phyloP scores from a whole-genome alignment of 2,888 invertebrate genomes.

The Ectemnius lituratus region DNA sequence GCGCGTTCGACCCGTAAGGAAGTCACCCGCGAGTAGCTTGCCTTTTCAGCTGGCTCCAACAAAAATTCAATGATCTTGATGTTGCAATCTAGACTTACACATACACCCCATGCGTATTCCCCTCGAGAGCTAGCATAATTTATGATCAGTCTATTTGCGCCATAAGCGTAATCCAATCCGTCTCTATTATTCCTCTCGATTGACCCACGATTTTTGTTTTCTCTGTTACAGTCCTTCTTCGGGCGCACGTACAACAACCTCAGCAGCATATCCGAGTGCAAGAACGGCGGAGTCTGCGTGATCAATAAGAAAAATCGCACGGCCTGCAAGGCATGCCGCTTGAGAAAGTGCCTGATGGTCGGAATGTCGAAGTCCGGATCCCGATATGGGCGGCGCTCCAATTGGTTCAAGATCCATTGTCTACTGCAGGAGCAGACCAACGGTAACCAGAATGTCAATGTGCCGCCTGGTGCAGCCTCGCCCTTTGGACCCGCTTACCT shows the following conservation, averaged over 20 bases:
- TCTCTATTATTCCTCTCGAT: no score
- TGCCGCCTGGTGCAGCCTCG: conserved; percentile 49
- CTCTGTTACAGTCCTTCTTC: conserved; percentile 89
- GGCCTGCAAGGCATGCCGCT: conserved; percentile 93
- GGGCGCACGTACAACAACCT: conserved; percentile 95
- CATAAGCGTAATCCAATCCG: no score
- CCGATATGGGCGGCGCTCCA: conserved; percentile 91
- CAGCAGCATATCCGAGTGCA: conserved; percentile 93
- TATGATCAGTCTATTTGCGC: neutral
- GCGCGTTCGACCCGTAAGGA: conserved; percentile 13
- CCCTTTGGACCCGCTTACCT: conserved; percentile 68
- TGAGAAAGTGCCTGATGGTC: conserved; percentile 91
- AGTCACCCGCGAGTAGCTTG: conserved; percentile 15
- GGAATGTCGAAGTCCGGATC: conserved; percentile 96
- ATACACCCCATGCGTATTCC: no score
- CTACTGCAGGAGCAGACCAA: conserved; percentile 87
- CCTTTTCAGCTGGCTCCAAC: conserved; percentile 20
- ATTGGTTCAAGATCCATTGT: conserved; percentile 97
- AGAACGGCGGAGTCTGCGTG: conserved; percentile 93
- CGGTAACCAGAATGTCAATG: conserved; percentile 52
- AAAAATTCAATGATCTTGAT: conserved; percentile 11
- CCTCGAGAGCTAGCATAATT: neutral
- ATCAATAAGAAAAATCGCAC: conserved; percentile 96
- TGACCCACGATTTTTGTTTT: neutral
- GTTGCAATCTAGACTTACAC: no score